Base-by-base conservation (phyloP, 1,140 invertebrate genomes). In the Pseudomyrmex dendroicus region DNA sequence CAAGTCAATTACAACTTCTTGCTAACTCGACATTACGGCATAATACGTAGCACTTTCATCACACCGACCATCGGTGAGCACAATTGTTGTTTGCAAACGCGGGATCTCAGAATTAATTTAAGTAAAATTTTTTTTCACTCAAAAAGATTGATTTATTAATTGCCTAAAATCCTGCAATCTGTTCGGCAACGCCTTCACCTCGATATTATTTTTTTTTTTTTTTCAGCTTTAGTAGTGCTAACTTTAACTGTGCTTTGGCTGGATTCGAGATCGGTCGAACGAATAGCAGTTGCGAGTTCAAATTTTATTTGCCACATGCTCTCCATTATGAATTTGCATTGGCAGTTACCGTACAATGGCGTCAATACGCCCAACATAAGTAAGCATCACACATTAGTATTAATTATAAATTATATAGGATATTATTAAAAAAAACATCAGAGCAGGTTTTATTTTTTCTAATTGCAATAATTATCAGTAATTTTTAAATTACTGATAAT, bases 11-110 rank as follows among this genome's bases (percentile, higher is more conserved):
- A 93, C 10, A 92, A 84, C 15, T 93, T 96, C 76, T 63, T 86
- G 3, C 88, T 96, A 22, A 91, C 93, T 78, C 92, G 95, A 73
- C 92, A 95, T 62, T 87, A 93, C 2, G 89, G 88, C 4, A 90
- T 91, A 57, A 88, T 92, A 59, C 90, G 92, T 12, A 35, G 92
- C 92, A 1, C 89, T 92, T 66, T 91, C 10, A 70, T 95, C 9
- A 92, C 94, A 48, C 95, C 95, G 15, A 92, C 94, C 25, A 73
- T 95, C 25, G 92, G 95, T 95, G 91, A 90, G 90, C 80, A 77
- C 35, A 35, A 35, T 35, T 35, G 20, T 78, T 48, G 0, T 17
- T 73, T 17, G 46, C 0, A 46, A 35, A 20, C 15, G 10, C 20
- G 10, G 56, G 25, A 20, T 17, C 20, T 0, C 5, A 52, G 25